Evolutionary conservation across 1,140 invertebrate species (phyloP), one percentile per base, ranked within the genome.

Genomic region (Apis mellifera): DNA sequence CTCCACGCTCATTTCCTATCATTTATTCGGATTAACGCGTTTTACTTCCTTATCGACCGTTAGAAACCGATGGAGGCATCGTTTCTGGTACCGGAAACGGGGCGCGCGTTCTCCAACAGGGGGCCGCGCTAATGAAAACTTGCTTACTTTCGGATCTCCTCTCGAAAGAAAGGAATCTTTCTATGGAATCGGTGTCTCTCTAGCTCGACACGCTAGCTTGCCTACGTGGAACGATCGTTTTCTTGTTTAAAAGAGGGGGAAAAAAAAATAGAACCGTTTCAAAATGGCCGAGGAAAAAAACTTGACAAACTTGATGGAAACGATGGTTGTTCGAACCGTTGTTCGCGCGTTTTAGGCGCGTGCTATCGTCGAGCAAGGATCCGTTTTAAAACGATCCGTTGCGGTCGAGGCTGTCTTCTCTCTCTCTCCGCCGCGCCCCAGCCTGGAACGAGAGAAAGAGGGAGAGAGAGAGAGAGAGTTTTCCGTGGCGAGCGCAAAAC

Each of bases 281-380:
- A 23, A 78, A 78, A 68, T 48, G 32, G 15, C 5, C 7, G 23
- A 17, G 12, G 48, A 50, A 9, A 12, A 23, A 17, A 55, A n/a
- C 21, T n/a, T 2, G n/a, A 71, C n/a, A 54, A 71, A 55, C 26
- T n/a, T 26, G 23, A 17, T 19, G 21, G 74, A 26, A 50, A 9
- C 32, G 74, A 55, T 9, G 19, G 21, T 68, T 9, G 32, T 65
- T 26, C 9, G 68, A 73, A 75, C 57, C 78, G 83, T 77, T 66
- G 66, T 62, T 76, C 62, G 66, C 42, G 73, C 62, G 68, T 78
- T 82, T 82, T 76, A 69, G 69, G 68, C 76, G 73, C 48, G 60
- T 60, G 57, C 42, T 54, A 55, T 15, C 42, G 42, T 55, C 60
- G 69, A 52, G 32, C n/a, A 13, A 59, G 59, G 23, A 48, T 72